These are phyloP conservation scores for Pteruthius melanotis DNA, from an alignment of 2,113 vertebrate species.

Conservation along the genomic window DNA sequence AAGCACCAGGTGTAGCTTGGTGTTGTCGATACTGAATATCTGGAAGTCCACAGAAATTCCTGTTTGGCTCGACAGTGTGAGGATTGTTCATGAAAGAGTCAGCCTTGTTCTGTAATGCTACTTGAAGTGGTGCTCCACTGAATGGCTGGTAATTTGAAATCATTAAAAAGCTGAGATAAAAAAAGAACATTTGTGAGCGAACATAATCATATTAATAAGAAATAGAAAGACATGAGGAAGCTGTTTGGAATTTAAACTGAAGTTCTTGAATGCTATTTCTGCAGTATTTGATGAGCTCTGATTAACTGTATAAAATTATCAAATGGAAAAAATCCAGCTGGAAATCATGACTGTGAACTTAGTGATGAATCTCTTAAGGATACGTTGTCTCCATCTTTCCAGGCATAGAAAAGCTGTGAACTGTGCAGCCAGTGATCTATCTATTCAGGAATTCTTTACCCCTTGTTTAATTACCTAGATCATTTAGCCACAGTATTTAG, in stretches of 20 bases:
- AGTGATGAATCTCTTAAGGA: not conserved
- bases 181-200: not conserved
- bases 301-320: conserved; percentile 51
- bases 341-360: not conserved
- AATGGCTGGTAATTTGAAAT: not conserved
- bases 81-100: not conserved
- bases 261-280: conserved; percentile 23
- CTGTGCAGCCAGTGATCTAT: not conserved
- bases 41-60: not conserved
- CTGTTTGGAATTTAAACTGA: conserved; percentile 26
- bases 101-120: not conserved
- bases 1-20: not conserved
- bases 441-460: not conserved
- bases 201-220: conserved; percentile 34
- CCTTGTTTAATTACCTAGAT: not conserved
- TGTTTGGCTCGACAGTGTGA: not conserved
- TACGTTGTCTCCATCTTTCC: not conserved
- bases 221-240: conserved; percentile 28
- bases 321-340: conserved; percentile 34
- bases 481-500: not conserved
- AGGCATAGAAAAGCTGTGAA: not conserved
- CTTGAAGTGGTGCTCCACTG: not conserved
- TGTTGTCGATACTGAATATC: not conserved
- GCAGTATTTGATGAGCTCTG: conserved; percentile 36
- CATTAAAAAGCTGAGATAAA: not conserved